These are phyloP conservation scores for Riparia riparia DNA, from an alignment of 2,113 vertebrate species.

Conservation along the genomic window DNA sequence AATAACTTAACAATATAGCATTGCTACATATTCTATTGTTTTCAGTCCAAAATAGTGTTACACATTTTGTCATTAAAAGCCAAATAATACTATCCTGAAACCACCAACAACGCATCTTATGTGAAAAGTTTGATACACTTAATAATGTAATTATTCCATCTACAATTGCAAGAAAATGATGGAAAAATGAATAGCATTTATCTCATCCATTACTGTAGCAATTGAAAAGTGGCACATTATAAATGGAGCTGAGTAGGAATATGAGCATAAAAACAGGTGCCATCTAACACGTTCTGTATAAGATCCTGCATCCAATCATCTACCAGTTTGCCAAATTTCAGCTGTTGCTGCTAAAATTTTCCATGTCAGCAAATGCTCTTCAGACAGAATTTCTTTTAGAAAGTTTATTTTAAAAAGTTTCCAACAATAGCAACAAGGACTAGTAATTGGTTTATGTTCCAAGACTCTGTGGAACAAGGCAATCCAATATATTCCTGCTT, in stretches of 20 bases:
- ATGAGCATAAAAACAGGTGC: not conserved
- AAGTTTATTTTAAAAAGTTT: not conserved
- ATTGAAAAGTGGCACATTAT: not conserved
- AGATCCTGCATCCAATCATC: not conserved
- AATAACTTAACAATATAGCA: not conserved
- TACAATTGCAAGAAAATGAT: not conserved
- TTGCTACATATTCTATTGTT: not conserved
- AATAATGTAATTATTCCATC: not conserved
- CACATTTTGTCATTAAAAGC: not conserved
- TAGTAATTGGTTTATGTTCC: not conserved
- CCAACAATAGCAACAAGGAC: not conserved
- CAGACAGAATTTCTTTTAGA: not conserved
- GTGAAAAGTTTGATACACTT: not conserved
- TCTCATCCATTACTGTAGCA: not conserved
- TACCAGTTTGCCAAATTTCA: conserved; percentile 20
- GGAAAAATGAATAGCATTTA: not conserved
- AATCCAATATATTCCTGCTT: not conserved
- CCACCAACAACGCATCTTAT: not conserved
- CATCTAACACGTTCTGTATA: not conserved
- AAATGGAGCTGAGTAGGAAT: not conserved
- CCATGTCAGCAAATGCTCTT: not conserved
- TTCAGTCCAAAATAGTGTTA: not conserved
- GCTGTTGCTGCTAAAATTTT: conserved; percentile 20
- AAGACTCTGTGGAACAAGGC: not conserved
- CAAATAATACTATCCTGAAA: not conserved